Percentiles rank a stretch among this genome's conserved stretches.
phyloP scores from a whole-genome alignment of 1,140 invertebrate species.

The Nebria ingens region DNA sequence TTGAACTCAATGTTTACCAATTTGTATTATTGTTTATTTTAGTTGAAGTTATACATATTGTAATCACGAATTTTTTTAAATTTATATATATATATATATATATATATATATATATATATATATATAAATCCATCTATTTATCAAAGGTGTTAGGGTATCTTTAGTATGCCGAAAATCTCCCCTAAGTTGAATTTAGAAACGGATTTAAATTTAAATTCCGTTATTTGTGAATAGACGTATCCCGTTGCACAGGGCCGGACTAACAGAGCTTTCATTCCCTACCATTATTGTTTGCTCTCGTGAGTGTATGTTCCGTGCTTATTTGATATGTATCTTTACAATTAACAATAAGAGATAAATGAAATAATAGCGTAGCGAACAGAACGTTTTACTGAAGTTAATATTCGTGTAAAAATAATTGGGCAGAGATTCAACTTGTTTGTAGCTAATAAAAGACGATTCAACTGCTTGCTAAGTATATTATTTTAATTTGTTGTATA shows the following conservation, averaged over 20 bases:
- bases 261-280: not conserved
- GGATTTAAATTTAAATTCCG: conserved; percentile 7
- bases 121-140: not conserved
- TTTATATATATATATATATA: too few species aligned
- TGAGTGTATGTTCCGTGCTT: not conserved
- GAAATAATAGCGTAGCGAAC: conserved; percentile 3
- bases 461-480: too few species aligned
- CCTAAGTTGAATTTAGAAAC: conserved; percentile 8
- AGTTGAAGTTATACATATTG: too few species aligned
- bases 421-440: too few species aligned
- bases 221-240: conserved; percentile 3
- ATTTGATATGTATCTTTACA: conserved; percentile 9
- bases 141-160: not conserved
- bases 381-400: too few species aligned
- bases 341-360: conserved; percentile 4
- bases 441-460: too few species aligned
- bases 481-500: too few species aligned
- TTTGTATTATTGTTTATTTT: not conserved
- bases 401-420: too few species aligned
- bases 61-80: too few species aligned
- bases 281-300: not conserved
- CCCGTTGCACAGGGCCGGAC: not conserved
- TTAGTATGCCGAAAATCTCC: not conserved
- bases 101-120: not conserved
- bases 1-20: too few species aligned